Evolutionary conservation across 2,797 vertebrate species (phyloP).

Genomic region (Notolepis coatsorum): DNA sequence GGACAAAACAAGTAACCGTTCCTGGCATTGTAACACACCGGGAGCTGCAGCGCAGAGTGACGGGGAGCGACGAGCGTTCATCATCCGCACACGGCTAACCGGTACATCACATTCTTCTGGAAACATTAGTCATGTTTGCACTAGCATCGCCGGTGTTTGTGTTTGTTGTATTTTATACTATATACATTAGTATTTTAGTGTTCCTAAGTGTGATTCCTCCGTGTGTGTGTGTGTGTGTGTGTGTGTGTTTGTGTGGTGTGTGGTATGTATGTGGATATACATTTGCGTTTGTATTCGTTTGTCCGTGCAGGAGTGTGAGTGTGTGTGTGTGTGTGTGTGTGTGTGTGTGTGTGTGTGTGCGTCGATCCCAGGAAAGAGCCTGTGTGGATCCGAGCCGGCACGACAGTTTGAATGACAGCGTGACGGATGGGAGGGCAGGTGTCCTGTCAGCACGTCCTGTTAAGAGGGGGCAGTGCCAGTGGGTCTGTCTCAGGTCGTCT

Average conservation of each 20-base stretch:
- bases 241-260: neutral
- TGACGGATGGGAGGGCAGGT: conserved; percentile 74
- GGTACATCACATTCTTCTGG: neutral
- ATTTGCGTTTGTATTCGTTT: neutral
- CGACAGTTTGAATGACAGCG: conserved; percentile 57
- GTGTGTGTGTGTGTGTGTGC: conserved; percentile 26
- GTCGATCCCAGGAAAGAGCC: conserved; percentile 19
- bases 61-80: conserved; percentile 20
- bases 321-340: conserved; percentile 18
- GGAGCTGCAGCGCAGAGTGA: conserved; percentile 1
- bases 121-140: neutral
- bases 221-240: neutral
- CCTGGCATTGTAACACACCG: neutral
- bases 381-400: neutral
- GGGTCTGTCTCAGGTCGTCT: conserved; percentile 77
- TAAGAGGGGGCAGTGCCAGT: conserved; percentile 26
- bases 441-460: conserved; percentile 75
- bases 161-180: neutral
- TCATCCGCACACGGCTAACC: conserved; percentile 5
- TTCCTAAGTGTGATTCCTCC: neutral
- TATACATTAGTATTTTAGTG: conserved; percentile 13
- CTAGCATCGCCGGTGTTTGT: neutral
- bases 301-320: conserved; percentile 4
- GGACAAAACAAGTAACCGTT: conserved; percentile 53
- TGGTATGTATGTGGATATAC: neutral